Conservation (phyloP, 2,797 vertebrate species). For the Lates japonicus region DNA sequence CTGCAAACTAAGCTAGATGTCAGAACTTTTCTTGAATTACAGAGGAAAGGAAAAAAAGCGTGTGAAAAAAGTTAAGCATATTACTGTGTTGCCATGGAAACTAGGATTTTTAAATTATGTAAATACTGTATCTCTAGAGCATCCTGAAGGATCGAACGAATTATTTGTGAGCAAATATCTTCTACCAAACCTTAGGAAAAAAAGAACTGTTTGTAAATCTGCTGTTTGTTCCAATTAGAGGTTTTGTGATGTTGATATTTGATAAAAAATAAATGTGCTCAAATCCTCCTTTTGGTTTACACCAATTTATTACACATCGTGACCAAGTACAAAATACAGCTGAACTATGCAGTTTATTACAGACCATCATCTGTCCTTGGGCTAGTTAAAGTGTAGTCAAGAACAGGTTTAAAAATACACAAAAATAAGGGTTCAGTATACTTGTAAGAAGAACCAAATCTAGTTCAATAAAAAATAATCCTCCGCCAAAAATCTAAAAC, state of each 20-base stretch:
- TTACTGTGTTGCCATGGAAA: constrained; percentile 68
- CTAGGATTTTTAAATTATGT: constrained; percentile 76
- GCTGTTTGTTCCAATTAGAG: constrained; percentile 55
- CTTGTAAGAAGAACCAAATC: constrained; percentile 84
- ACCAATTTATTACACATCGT: constrained; percentile 89
- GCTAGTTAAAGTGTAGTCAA: constrained; percentile 84
- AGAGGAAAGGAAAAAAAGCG: constrained; percentile 33
- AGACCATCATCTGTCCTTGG: constrained; percentile 78
- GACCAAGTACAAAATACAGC: constrained; percentile 90
- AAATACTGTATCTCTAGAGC: constrained; percentile 60
- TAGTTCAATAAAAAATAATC: constrained; percentile 88
- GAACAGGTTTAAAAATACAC: constrained; percentile 86
- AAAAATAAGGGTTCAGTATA: constrained; percentile 89
- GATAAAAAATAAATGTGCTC: constrained; percentile 73
- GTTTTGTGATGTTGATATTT: constrained; percentile 73
- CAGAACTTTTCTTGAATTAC: constrained; percentile 50
- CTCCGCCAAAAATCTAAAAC: constrained; percentile 85
- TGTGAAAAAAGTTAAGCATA: constrained; percentile 51
- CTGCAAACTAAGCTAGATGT: constrained; percentile 63
- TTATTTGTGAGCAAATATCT: constrained; percentile 45
- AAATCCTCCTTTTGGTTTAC: constrained; percentile 72
- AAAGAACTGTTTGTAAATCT: constrained; percentile 69
- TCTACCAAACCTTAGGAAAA: constrained; percentile 48
- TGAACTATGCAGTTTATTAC: constrained; percentile 87
- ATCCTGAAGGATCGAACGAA: constrained; percentile 20